Conservation (phyloP, 2,113 vertebrate species). For the Larimichthys crocea region DNA sequence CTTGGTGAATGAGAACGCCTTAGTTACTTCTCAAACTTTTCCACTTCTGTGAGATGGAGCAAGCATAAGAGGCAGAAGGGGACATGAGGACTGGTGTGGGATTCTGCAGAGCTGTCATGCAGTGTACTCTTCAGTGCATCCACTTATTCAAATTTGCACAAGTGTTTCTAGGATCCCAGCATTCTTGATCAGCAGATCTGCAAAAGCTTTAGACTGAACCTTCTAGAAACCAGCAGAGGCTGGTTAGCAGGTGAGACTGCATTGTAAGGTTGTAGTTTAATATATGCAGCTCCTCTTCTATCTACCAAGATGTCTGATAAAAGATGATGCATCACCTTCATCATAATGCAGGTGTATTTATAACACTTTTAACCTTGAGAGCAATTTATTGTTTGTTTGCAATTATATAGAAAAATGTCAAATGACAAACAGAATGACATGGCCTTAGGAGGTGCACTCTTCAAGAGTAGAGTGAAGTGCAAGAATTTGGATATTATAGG, state of each 20-base stretch:
- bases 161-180: slow-evolving; percentile 15
- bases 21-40: neutral
- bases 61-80: slow-evolving; percentile 1
- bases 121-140: slow-evolving; percentile 1
- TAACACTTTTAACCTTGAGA: neutral
- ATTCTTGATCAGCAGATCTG: neutral
- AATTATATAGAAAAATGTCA: neutral
- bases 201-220: neutral
- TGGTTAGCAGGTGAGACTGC: too few relatives aligned
- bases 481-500: slow-evolving; percentile 4
- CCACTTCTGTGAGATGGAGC: neutral
- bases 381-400: slow-evolving; percentile 18
- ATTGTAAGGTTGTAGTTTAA: neutral
- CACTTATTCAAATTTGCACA: slow-evolving; percentile 31
- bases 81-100: neutral
- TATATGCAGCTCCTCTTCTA: neutral
- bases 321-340: neutral
- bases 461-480: slow-evolving; percentile 7
- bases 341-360: neutral
- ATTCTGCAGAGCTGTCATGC: slow-evolving; percentile 34
- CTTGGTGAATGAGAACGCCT: neutral
- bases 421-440: neutral
- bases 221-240: neutral
- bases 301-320: neutral
- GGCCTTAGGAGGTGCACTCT: neutral